Percentiles rank a stretch among this genome's conserved stretches.
Conservation (phyloP, 1,140 invertebrate species). For the Radopholus similis region DNA sequence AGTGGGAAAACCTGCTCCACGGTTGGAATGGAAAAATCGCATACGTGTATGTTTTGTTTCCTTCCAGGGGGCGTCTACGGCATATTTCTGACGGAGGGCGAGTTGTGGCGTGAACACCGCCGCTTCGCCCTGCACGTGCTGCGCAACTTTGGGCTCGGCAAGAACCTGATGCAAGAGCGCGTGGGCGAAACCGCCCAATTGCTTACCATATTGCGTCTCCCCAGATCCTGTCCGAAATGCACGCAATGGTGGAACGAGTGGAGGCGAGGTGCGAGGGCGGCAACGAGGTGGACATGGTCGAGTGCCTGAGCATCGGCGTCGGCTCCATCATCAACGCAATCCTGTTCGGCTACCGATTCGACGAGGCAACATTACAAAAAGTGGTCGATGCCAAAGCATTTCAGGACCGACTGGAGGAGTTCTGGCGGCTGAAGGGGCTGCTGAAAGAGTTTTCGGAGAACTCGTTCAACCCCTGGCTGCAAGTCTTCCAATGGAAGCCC, state of each 20-base stretch:
- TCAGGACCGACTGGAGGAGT: background rate
- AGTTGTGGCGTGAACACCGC: conserved; percentile 39
- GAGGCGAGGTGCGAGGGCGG: conserved; percentile 22
- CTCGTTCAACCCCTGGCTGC: too few relatives aligned
- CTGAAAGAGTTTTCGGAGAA: background rate
- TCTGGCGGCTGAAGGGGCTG: background rate
- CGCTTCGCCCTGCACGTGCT: conserved; percentile 46
- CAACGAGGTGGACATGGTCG: conserved; percentile 15
- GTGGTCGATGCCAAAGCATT: too few relatives aligned
- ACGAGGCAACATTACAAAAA: too few relatives aligned
- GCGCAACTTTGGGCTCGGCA: conserved; percentile 41
- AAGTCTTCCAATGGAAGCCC: too few relatives aligned
- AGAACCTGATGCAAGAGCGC: conserved; percentile 38
- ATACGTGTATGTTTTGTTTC: conserved; percentile 12
- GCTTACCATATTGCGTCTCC: background rate
- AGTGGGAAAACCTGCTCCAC: conserved; percentile 8
- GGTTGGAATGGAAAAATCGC: background rate
- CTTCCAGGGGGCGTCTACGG: conserved; percentile 24
- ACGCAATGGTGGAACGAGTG: conserved; percentile 17
- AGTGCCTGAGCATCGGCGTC: conserved; percentile 14
- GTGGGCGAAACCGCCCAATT: background rate
- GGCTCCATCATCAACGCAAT: conserved; percentile 37
- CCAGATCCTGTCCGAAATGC: conserved; percentile 32
- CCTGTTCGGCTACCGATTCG: conserved; percentile 36
- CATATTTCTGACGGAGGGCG: conserved; percentile 20